Base-by-base conservation (phyloP, 30 jellyfish, hydroid and myxozoan genomes). In the Hydractinia symbiolongicarpus region DNA sequence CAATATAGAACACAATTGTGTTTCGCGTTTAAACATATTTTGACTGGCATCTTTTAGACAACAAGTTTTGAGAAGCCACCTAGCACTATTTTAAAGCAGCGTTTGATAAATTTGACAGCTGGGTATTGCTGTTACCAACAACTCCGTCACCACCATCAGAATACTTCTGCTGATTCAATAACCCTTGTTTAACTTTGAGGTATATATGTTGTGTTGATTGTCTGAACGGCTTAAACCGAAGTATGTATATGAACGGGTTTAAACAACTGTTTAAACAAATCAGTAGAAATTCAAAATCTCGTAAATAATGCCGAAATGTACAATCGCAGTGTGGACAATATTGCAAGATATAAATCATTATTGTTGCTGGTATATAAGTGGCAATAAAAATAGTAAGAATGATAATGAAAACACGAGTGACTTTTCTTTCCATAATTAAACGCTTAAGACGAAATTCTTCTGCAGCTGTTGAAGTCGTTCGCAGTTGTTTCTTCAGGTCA, bases 231-330 rank as follows among this genome's bases (percentile, higher is more conserved):
- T 86, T 86, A 40, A 89, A 75, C 52, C 96, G 81, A 49, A 89
- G 73, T 5, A 88, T 68, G 73, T 90, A 89, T 11, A 89, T 86
- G 20, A 89, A 79, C 19, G 96, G 96, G 67, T 89, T 89, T 88
- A 89, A 76, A 9, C 94, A 89, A 53, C 95, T 83, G 79, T 89
- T 89, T 50, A 82, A 77, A 19, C 84, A 77, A 15, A 84, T 86
- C 62, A 89, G 78, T n/a, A 89, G 54, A 60, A 84, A 89, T 77
- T 84, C 90, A 58, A 84, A n/a, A 75, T 89, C 96, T 57, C 96
- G 90, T 72, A 89, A 68, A 58, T 51, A 51, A 78, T 89, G 96
- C 11, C 94, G 90, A 52, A 80, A 66, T 13, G 57, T 83, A 83
- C 96, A 89, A 57, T 79, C 72, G 78, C 94, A 89, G 52, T 10